Evolutionary conservation across 1,140 invertebrate species (phyloP), one percentile per base, ranked within the genome.

Genomic region (Microplitis mediator): DNA sequence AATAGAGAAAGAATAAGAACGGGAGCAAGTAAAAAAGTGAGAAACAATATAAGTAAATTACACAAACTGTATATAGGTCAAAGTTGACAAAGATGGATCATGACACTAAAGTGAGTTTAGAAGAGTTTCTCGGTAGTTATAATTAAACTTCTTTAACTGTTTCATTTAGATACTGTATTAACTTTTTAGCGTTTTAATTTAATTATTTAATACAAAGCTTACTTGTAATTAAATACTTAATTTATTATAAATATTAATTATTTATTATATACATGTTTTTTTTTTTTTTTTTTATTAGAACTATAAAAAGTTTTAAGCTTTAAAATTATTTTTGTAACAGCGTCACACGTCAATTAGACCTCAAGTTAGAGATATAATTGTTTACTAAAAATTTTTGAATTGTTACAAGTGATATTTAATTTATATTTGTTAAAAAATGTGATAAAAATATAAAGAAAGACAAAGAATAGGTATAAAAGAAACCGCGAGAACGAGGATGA

Each of bases 1-100:
- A 34, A 56, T 56, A 23, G 52, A 58, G 54, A n/a, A 58, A 13
- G 14, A 16, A 13, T 13, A 45, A 45, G 11, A 11, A 45, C 6
- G 39, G 39, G 4, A 9, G 36, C 8, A 39, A 39, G 8, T 6
- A 58, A 58, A 58, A 58, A 65, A 36, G n/a, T 65, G 4, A 36
- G 35, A 51, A 65, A 65, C 13, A 62, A 34, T 62, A 13, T 31
- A 39, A 36, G n/a, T 34, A 62, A 62, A 13, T 62, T 62, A 14
- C 14, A 31, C 39, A 65, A 65, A 65, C 6, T 60, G 35, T 63
- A 63, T 65, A 36, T 65, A 51, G 63, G 63, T 65, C 63, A 65
- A 65, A 65, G 63, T 65, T 65, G 63, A 65, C 63, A 65, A 65
- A 65, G 63, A 65, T 51, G 23, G 63, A 65, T 65, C 63, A 65